These are phyloP conservation scores for Apoderus coryli DNA, from an alignment of 2,888 invertebrate genomes.

Conservation along the genomic window DNA sequence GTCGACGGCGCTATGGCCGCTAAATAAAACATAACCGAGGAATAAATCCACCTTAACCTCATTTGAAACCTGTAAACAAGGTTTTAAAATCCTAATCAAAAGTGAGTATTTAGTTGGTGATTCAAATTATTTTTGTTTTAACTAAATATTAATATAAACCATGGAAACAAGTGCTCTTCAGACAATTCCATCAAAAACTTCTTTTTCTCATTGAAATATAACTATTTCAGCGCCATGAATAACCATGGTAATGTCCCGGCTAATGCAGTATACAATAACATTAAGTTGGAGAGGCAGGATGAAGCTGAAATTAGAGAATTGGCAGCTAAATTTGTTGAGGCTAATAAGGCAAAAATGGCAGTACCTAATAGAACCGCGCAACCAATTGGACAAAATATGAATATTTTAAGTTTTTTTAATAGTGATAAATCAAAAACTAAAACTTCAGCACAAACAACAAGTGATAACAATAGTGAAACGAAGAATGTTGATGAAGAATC, in stretches of 20 bases:
- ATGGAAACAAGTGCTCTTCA: constrained; percentile 14
- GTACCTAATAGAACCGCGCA: constrained; percentile 26
- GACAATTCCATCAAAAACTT: constrained; percentile 12
- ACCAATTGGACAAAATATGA: constrained; percentile 36
- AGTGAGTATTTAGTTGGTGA: too few species aligned
- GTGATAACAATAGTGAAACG: constrained; percentile 22
- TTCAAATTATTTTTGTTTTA: too few species aligned
- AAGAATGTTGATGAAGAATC: constrained; percentile 52
- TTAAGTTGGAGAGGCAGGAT: constrained; percentile 65
- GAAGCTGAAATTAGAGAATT: constrained; percentile 77
- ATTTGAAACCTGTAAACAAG: constrained; percentile 27
- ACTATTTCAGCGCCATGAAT: constrained; percentile 19
- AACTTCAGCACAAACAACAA: constrained; percentile 29
- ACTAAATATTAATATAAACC: too few species aligned
- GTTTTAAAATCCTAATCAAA: constrained; percentile 5
- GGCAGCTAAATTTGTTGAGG: constrained; percentile 75
- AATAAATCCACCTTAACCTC: constrained; percentile 32
- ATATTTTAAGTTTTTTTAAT: constrained; percentile 47
- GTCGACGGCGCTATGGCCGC: constrained; percentile 33
- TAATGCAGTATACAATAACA: constrained; percentile 20
- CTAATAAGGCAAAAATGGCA: constrained; percentile 35
- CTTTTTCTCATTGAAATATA: constrained; percentile 12
- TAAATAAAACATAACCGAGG: constrained; percentile 29
- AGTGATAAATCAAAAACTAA: constrained; percentile 21
- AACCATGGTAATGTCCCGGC: constrained; percentile 13